Conservation (phyloP, 1,140 invertebrate genomes). For the Oryzaephilus surinamensis region DNA sequence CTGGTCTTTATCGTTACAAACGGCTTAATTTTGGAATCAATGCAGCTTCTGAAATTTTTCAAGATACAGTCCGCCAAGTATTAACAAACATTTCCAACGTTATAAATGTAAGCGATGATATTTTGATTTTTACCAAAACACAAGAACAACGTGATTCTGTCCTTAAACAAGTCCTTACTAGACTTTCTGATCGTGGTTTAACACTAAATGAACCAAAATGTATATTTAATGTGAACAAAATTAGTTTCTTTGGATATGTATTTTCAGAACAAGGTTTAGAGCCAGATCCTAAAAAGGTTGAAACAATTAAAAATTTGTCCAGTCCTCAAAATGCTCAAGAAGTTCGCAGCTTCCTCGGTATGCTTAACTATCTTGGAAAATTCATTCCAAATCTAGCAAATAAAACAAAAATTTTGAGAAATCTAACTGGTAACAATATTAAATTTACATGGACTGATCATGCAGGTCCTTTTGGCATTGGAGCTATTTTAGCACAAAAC, state of each 20-base stretch:
- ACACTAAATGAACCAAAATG: slow-evolving; percentile 25
- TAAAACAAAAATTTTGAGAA: slow-evolving; percentile 6
- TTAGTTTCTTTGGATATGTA: slow-evolving; percentile 32
- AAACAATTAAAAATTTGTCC: slow-evolving; percentile 31
- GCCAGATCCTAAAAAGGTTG: slow-evolving; percentile 27
- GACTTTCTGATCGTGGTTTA: slow-evolving; percentile 18
- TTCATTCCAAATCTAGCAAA: slow-evolving; percentile 27
- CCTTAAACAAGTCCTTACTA: slow-evolving; percentile 20
- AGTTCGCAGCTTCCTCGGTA: slow-evolving; percentile 30
- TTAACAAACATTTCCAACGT: slow-evolving; percentile 20
- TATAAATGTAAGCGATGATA: slow-evolving; percentile 31
- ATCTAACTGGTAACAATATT: not conserved
- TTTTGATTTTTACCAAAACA: slow-evolving; percentile 26
- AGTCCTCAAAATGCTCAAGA: slow-evolving; percentile 25
- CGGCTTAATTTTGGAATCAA: slow-evolving; percentile 26
- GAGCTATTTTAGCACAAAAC: slow-evolving; percentile 5
- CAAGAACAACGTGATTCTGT: slow-evolving; percentile 22
- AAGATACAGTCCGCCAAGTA: slow-evolving; percentile 29
- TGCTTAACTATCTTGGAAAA: slow-evolving; percentile 33
- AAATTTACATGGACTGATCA: slow-evolving; percentile 1
- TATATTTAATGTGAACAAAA: slow-evolving; percentile 19
- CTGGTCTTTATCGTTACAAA: slow-evolving; percentile 6
- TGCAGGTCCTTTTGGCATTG: slow-evolving; percentile 1
- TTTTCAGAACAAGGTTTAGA: slow-evolving; percentile 30
- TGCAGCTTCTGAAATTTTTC: slow-evolving; percentile 32